Evolutionary conservation across 2,113 vertebrate species (phyloP).

Genomic region (Enhydra lutris): DNA sequence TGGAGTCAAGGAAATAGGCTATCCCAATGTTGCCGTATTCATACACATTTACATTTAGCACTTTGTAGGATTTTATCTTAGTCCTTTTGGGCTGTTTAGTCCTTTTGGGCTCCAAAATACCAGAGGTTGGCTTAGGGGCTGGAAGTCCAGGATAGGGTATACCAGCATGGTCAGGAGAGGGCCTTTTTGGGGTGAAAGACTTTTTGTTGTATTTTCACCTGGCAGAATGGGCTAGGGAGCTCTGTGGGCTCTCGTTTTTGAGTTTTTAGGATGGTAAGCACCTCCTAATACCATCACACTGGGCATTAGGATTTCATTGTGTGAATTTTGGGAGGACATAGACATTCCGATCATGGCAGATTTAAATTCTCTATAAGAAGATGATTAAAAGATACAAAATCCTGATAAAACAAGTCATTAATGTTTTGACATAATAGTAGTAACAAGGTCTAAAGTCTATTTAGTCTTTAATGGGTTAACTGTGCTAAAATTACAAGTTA

Average conservation of each 20-base stretch:
- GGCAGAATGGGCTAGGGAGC: background rate
- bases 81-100: background rate
- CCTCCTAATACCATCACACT: background rate
- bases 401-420: background rate
- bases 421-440: background rate
- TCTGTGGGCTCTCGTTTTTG: background rate
- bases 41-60: background rate
- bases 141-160: background rate
- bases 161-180: background rate
- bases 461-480: background rate
- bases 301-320: background rate
- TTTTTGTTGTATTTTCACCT: background rate
- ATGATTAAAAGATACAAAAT: background rate
- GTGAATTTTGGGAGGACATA: background rate
- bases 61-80: background rate
- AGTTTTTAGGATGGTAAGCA: background rate
- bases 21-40: background rate
- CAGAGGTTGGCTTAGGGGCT: background rate
- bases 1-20: background rate
- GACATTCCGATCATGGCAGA: background rate
- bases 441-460: background rate
- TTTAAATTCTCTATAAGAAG: background rate
- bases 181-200: background rate
- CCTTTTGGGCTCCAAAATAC: background rate
- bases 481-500: background rate